Percentiles rank a stretch among this genome's conserved stretches.
These are phyloP conservation scores for Mesoligia furuncula DNA, from an alignment of 2,888 invertebrate species.

Conservation along the genomic window DNA sequence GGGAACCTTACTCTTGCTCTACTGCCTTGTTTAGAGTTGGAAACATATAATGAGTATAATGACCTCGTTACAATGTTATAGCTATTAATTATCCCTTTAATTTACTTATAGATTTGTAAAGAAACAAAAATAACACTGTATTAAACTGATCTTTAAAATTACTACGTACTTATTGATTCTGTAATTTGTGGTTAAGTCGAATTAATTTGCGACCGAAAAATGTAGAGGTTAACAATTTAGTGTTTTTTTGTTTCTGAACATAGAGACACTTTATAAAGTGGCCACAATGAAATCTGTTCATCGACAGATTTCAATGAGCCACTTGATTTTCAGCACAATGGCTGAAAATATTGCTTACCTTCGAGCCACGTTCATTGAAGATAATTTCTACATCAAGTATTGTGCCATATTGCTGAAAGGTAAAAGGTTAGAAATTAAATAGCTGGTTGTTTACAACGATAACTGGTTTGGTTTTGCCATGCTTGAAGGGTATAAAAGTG, in stretches of 20 bases:
- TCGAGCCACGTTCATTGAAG: conserved; percentile 99
- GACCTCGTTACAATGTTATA: conserved; percentile 17
- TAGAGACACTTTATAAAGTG: conserved; percentile 64
- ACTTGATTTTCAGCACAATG: conserved; percentile 68
- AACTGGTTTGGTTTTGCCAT: conserved; percentile 71
- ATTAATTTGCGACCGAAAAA: no score
- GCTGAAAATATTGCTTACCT: conserved; percentile 94
- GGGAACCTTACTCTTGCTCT: conserved; percentile 41
- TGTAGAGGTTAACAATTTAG: not conserved
- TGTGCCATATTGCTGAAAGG: conserved; percentile 98
- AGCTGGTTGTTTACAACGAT: conserved; percentile 40
- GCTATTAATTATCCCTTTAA: conserved; percentile 62
- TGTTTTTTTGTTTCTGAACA: conserved; percentile 56
- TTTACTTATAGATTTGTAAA: conserved; percentile 38
- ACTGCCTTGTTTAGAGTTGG: conserved; percentile 34
- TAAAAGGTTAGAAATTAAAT: conserved; percentile 81
- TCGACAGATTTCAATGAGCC: conserved; percentile 81
- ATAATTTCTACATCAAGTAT: conserved; percentile 99
- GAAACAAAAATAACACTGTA: conserved; percentile 54
- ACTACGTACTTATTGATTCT: not conserved
- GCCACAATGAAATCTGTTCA: conserved; percentile 79
- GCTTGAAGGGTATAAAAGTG: conserved; percentile 58
- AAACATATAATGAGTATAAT: conserved; percentile 28
- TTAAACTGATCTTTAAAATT: not conserved
- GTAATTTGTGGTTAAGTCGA: not conserved